Evolutionary conservation across 1,140 invertebrate genomes (phyloP), one percentile per base, ranked within the genome.

Genomic region (Neodiprion virginianus): DNA sequence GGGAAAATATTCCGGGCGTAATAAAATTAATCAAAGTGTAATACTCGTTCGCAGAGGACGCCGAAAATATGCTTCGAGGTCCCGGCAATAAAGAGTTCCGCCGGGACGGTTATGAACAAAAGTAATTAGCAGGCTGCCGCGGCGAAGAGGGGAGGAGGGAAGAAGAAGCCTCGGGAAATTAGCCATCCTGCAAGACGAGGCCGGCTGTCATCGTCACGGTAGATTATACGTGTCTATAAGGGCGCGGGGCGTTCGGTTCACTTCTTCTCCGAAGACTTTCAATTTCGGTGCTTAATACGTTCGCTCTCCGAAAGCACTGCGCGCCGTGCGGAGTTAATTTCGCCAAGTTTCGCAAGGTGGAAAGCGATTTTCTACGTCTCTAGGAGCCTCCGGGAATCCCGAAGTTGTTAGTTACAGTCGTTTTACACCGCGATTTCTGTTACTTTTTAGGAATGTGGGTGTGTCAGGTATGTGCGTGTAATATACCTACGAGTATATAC

Each of bases 21-120:
- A n/a, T 8, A 61, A 61, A 61, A 61, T 61, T 61, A 61, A 61
- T 61, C 53, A 61, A 61, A 61, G 53, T 61, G 53, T 61, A 61
- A 12, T 61, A 61, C 53, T 40, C 28, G 28, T 40, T 61, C 53
- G 53, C 53, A 8, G n/a, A 61, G 53, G 53, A 61, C 53, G 53
- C 53, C 11, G 53, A 61, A 61, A 61, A 61, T 61, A 61, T 61
- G 53, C 5, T 61, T 61, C 53, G n/a, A 8, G 53, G 53, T 14
- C 11, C 4, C 53, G 28, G 11, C n/a, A 61, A 61, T 61, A 61
- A 61, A 61, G 53, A 61, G 53, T 61, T 61, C 53, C 53, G 8
- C 53, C 53, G 11, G 53, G 53, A 61, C 53, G 53, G 53, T 61
- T 61, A 61, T 61, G 53, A 61, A 61, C 53, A 61, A 61, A 61